Conservation (phyloP, 1,140 invertebrate species). For the roundworm (Caenorhabditis elegans) region DNA sequence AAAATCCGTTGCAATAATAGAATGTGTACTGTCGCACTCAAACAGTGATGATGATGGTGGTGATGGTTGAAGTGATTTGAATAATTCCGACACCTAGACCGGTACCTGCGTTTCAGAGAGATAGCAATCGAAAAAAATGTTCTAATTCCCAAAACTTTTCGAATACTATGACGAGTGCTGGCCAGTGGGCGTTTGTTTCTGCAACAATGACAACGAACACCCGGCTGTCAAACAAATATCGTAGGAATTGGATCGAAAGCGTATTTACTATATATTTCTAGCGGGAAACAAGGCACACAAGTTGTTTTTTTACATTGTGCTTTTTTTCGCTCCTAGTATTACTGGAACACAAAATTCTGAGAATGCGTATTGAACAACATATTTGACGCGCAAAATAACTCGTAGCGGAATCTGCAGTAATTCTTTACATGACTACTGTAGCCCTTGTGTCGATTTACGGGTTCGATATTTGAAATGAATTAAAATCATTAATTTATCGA, state of each 20-base stretch:
- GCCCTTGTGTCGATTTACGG: no score
- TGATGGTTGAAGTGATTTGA: background rate
- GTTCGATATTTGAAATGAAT: no score
- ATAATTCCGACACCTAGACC: background rate
- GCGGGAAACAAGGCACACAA: constrained; percentile 15
- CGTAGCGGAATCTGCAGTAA: no score
- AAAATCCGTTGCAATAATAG: background rate
- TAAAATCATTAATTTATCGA: no score
- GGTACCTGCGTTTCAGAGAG: background rate
- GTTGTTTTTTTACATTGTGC: background rate
- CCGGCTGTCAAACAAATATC: constrained; percentile 18
- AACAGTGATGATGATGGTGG: background rate
- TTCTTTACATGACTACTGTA: no score
- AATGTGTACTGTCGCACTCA: background rate
- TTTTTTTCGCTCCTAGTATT: background rate
- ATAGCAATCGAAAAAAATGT: background rate
- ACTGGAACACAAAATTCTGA: no score
- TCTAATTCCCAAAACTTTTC: background rate
- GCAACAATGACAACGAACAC: constrained; percentile 14
- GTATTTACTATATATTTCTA: constrained; percentile 30
- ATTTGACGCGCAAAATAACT: no score
- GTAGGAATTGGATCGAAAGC: background rate
- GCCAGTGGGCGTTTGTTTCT: constrained; percentile 11
- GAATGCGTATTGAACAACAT: no score
- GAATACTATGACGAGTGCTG: background rate